Base-by-base conservation (phyloP, 2,797 vertebrate species). In the Argya squamiceps region DNA sequence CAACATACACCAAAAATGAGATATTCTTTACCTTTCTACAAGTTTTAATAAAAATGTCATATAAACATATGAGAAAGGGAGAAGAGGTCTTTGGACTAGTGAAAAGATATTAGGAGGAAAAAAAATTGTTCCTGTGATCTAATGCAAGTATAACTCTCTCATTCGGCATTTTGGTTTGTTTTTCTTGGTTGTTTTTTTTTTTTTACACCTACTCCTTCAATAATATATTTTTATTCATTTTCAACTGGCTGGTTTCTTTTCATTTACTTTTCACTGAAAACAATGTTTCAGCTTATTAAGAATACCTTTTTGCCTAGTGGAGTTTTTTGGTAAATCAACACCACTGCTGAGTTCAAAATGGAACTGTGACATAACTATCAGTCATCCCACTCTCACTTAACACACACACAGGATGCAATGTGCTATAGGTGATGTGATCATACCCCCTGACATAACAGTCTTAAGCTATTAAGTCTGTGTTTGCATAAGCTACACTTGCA, bases 401-500 rank as follows among this genome's bases (percentile, higher is more conserved):
- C 11, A 47, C 10, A 75, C 2, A 2, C 1, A 3, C 2, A 21
- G 20, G 49, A 82, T 80, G 56, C 70, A 87, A 56, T 3, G 0
- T 1, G 1, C 32, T 44, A 26, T 5, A 59, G 34, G 46, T 67
- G 76, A 79, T 10, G 37, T 5, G 18, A 67, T 80, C 74, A 36
- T 26, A 58, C n/a, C 15, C 69, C 76, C 52, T 82, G 67, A 73
- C 3, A 11, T 41, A 55, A 83, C 50, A 69, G 19, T 59, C 58
- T 74, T 80, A 77, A 65, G n/a, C 41, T 43, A 47, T 62, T 58
- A 89, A 52, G 32, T 37, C 70, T 79, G 34, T 39, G 16, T 71
- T 84, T 79, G 56, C 24, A 17, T 47, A 65, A 87, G 34, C 12
- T 34, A 9, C 27, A 41, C 44, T 67, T 85, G 56, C 52, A 85